Conservation (phyloP, 1,140 invertebrate species). For the Globodera rostochiensis region DNA sequence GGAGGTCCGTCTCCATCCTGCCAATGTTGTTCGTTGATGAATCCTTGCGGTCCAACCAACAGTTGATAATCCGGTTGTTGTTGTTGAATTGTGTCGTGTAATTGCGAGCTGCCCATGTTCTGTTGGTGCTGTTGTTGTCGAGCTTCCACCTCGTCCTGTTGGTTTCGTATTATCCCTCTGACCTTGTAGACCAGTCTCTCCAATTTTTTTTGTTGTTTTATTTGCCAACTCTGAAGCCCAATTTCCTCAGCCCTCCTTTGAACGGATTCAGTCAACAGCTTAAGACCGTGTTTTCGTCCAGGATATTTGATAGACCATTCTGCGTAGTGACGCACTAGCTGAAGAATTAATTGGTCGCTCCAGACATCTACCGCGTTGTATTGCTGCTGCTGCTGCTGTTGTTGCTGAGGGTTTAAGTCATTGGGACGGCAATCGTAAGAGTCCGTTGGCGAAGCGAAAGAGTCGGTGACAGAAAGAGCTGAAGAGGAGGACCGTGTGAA, state of each 20-base stretch:
- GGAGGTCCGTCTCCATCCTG: too few relatives aligned
- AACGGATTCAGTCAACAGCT: neutral
- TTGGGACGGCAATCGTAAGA: neutral
- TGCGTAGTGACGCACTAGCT: neutral
- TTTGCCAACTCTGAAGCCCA: neutral
- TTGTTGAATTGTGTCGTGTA: neutral
- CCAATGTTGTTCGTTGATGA: neutral
- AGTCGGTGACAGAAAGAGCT: neutral
- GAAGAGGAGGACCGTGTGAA: neutral
- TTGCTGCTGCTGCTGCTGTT: neutral
- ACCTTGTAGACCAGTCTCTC: neutral
- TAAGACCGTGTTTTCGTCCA: neutral
- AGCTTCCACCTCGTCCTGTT: neutral
- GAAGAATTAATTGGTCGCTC: neutral
- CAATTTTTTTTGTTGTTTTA: neutral
- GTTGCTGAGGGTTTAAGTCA: neutral
- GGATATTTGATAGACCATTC: neutral
- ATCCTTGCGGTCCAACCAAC: neutral
- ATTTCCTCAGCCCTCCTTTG: neutral
- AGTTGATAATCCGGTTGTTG: neutral
- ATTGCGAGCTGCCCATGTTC: neutral
- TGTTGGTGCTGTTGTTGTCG: neutral
- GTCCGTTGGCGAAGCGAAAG: neutral
- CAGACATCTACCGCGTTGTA: neutral
- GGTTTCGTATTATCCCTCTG: neutral